Conservation (phyloP, 2,797 vertebrate genomes). For the Discoglossus pictus region DNA sequence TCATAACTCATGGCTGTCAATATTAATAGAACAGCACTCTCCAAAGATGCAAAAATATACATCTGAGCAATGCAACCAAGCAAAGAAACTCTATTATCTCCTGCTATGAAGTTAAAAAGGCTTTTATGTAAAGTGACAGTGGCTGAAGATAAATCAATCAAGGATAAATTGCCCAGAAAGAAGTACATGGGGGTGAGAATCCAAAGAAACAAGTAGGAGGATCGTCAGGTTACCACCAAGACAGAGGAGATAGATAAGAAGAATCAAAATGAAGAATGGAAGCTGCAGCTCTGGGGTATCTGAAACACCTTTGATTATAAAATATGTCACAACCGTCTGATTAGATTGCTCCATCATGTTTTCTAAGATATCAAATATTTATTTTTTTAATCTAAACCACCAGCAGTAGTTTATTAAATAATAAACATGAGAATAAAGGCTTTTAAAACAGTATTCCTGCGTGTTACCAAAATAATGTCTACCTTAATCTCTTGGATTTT, state of each 20-base stretch:
- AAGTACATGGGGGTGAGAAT: slow-evolving; percentile 24
- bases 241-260: slow-evolving; percentile 14
- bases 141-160: slow-evolving; percentile 7
- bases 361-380: too few relatives aligned
- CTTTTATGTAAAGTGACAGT: slow-evolving; percentile 4
- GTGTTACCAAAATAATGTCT: too few relatives aligned
- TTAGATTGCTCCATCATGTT: too few relatives aligned
- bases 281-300: slow-evolving; percentile 2
- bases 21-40: neutral
- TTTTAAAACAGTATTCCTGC: too few relatives aligned
- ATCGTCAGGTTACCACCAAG: slow-evolving; percentile 29
- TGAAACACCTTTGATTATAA: slow-evolving; percentile 10
- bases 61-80: slow-evolving; percentile 2
- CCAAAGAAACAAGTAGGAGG: slow-evolving; percentile 1
- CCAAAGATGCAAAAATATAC: slow-evolving; percentile 3
- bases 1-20: slow-evolving; percentile 22
- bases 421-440: too few relatives aligned
- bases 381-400: too few relatives aligned
- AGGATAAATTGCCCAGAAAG: slow-evolving; percentile 21
- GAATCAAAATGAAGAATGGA: slow-evolving; percentile 11
- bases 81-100: neutral
- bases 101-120: neutral
- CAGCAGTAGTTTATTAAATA: too few relatives aligned
- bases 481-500: too few relatives aligned
- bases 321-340: slow-evolving; percentile 4